Evolutionary conservation across 2,797 vertebrate genomes (phyloP), one percentile per base, ranked within the genome.

Genomic region (Scolopax rusticola): DNA sequence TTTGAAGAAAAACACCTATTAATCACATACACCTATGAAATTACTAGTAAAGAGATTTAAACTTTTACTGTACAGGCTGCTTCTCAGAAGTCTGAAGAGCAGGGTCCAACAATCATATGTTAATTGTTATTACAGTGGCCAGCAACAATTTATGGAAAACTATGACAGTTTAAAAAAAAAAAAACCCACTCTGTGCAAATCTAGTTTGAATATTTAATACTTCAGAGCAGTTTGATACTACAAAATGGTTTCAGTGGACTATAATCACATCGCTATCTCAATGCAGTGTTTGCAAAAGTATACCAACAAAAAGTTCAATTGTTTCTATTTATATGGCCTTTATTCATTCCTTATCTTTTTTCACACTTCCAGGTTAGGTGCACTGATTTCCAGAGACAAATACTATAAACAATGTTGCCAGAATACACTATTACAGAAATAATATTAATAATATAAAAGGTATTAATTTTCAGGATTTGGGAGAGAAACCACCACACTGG

Each of bases 51-150:
- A 43, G 8, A n/a, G 12, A 73, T 56, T 79, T 61, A 57, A 50
- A 41, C 20, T 80, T 64, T 45, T 54, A 85, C 15, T 41, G 89
- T 51, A 59, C 21, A 79, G 18, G 16, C 3, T 81, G 17, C 17
- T 71, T 88, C 63, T 61, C 45, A 32, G 41, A 90, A 79, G 81
- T 32, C 7, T 60, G 65, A 84, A 68, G 3, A 87, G 25, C 25
- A 63, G 12, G 12, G 15, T 33, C 21, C 57, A 0, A 0, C 2
- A 12, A 40, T 45, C 3, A 3, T 24, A 17, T 5, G 57, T 30
- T 77, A 50, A 45, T 60, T 73, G 28, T 33, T 56, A 63, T 33
- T 82, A 65, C 5, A 5, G 53, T 59, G 21, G 61, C 18, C 36
- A 80, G 21, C 19, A 54, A 4, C 10, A 5, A 80, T 56, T 56